Evolutionary conservation across 2,113 vertebrate genomes (phyloP), one percentile per base, ranked within the genome.

Genomic region (Kryptolebias marmoratus): DNA sequence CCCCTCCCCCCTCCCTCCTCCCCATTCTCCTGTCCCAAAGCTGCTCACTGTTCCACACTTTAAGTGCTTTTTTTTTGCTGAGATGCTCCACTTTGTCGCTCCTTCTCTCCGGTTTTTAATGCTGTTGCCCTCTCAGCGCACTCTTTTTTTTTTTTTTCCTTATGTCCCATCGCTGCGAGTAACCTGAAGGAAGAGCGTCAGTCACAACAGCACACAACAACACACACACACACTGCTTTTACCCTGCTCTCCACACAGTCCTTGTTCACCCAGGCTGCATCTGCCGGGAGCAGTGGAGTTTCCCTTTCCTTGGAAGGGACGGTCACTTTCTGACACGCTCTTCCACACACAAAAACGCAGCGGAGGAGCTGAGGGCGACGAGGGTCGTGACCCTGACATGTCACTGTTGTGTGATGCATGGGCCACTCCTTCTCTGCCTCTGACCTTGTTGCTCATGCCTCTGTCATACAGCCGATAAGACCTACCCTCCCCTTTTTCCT

Each of bases 141-240:
- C 90, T 59, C 61, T 60, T 42, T 63, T 65, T 77, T 68, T 67
- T 57, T 60, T 39, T 67, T 57, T 60, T 39, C 81, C 82, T 53
- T 62, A 65, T 73, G 1, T 10, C 30, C 92, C 36, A 2, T 1
- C 36, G 5, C 39, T 53, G 39, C 14, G 1, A 80, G 65, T 70
- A 79, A 64, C 95, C 92, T 94, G 93, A 96, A 95, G 93, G 92
- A 94, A 96, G 95, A 95, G 94, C 91, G 91, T 91, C 90, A 94
- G 95, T 96, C 94, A 95, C 95, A 95, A 94, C 93, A 94, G 95
- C 94, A 93, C 32, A 36, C 32, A 36, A 7, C 32, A 36, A 36
- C 32, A 36, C 32, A 36, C 32, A 92, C 87, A 94, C 32, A 36
- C 32, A 36, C 32, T 91, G 92, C 91, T 94, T 94, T 94, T 91